phyloP scores from a whole-genome alignment of 2,113 vertebrate genomes.

The Pomatostomus ruficeps region DNA sequence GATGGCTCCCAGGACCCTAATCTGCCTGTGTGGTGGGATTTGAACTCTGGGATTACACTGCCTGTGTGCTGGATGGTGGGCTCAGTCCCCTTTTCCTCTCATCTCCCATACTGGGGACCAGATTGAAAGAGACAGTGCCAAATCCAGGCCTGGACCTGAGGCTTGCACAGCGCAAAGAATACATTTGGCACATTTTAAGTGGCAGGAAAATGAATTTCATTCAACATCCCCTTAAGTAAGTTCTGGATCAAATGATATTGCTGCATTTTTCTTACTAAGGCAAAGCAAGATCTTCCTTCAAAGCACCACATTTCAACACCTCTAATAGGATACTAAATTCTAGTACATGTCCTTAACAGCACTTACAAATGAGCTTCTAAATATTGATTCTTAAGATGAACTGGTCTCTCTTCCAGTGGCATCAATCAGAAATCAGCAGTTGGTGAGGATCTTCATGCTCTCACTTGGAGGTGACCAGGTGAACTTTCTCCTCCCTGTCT shows the following conservation, averaged over 20 bases:
- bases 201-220: not conserved
- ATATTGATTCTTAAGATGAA: not conserved
- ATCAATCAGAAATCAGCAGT: not conserved
- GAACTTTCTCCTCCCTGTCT: not conserved
- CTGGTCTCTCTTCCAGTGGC: not conserved
- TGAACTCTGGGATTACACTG: not conserved
- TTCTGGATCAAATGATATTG: not conserved
- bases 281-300: not conserved
- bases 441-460: not conserved
- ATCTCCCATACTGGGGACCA: not conserved
- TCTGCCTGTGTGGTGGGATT: not conserved
- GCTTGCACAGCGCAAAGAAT: not conserved
- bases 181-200: not conserved
- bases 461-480: not conserved
- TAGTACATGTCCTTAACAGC: not conserved
- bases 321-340: not conserved
- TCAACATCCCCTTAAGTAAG: not conserved
- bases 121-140: not conserved
- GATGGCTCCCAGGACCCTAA: not conserved
- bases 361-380: not conserved
- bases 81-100: not conserved
- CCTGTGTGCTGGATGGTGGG: not conserved
- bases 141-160: not conserved
- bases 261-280: not conserved
- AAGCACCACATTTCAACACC: not conserved